These are phyloP conservation scores for Microctenopoma steveboyesi DNA, from an alignment of 2,797 vertebrate species.

Conservation along the genomic window DNA sequence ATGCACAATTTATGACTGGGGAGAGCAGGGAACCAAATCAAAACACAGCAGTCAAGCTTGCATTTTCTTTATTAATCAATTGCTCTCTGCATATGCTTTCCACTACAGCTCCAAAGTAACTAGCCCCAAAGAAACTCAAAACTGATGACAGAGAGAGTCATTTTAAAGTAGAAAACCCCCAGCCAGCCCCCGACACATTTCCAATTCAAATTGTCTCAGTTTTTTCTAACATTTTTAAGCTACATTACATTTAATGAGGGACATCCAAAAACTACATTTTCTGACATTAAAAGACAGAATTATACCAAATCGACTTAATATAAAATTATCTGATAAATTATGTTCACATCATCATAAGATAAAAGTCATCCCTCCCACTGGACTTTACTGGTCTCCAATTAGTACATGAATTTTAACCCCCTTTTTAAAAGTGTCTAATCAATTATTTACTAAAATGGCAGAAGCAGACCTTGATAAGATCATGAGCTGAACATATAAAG, in stretches of 20 bases:
- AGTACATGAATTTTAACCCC: constrained; percentile 86
- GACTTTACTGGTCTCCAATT: constrained; percentile 88
- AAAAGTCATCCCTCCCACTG: constrained; percentile 86
- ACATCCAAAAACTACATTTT: constrained; percentile 87
- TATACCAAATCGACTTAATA: constrained; percentile 88
- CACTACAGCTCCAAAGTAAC: constrained; percentile 73
- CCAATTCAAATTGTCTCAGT: constrained; percentile 83
- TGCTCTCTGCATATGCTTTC: constrained; percentile 72
- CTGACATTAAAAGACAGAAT: constrained; percentile 87
- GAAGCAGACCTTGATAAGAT: constrained; percentile 84
- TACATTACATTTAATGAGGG: constrained; percentile 88
- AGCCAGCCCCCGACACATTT: constrained; percentile 78
- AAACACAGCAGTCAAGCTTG: constrained; percentile 71
- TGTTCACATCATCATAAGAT: constrained; percentile 89
- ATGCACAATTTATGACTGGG: constrained; percentile 82
- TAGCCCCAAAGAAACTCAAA: constrained; percentile 78
- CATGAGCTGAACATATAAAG: constrained; percentile 84
- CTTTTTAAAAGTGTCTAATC: constrained; percentile 87
- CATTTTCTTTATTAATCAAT: constrained; percentile 79
- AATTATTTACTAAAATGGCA: constrained; percentile 88
- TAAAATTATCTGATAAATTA: constrained; percentile 89
- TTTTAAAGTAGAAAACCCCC: constrained; percentile 71
- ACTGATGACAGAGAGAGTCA: constrained; percentile 81
- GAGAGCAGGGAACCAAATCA: constrained; percentile 75
- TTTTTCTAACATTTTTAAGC: constrained; percentile 85